Base-by-base conservation (phyloP, 1,140 invertebrate species). In the Tribolium castaneum region DNA sequence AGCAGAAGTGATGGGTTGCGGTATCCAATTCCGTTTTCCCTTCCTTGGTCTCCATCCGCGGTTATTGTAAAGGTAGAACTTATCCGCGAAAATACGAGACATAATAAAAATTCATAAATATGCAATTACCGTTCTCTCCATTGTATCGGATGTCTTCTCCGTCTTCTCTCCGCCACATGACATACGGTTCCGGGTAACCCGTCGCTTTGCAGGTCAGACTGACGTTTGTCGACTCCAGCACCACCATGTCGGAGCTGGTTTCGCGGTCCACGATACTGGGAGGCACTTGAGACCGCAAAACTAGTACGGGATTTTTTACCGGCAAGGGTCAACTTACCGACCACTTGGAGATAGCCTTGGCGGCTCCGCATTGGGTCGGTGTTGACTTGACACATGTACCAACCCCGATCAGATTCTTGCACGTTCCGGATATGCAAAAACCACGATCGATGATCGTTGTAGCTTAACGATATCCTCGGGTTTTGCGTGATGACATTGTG, bases 91-190 rank as follows among this genome's bases (percentile, higher is more conserved):
- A 71, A 71, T 25, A 22, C 56, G 39, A 7, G 25, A 70, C 62
- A 52, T 66, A 76, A 80, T 80, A 80, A 80, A 76, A 77, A 54
- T 49, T 75, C 70, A 80, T 80, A 80, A 77, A 80, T 80, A 80
- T 77, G 70, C 78, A 77, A 80, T 77, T 80, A 77, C 78, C 78
- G 73, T 80, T 77, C 59, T 77, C 70, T 16, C 78, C 70, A 77
- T 77, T 95, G 86, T 95, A 96, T 86, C 94, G 92, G 86, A 96
- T 95, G 83, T 94, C 93, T 85, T 94, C 92, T 50, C 94, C 94
- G 84, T 97, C 96, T 87, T 97, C 95, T 50, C 96, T 88, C 51
- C 95, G 88, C 96, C 96, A 97, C 92, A 96, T 96, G 78, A 97
- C 92, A 83, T 96, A 96, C 56, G 96, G 96, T 78, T 95, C 93